These are phyloP conservation scores for Xenopus petersii DNA, from an alignment of 2,797 vertebrate genomes.

Conservation along the genomic window DNA sequence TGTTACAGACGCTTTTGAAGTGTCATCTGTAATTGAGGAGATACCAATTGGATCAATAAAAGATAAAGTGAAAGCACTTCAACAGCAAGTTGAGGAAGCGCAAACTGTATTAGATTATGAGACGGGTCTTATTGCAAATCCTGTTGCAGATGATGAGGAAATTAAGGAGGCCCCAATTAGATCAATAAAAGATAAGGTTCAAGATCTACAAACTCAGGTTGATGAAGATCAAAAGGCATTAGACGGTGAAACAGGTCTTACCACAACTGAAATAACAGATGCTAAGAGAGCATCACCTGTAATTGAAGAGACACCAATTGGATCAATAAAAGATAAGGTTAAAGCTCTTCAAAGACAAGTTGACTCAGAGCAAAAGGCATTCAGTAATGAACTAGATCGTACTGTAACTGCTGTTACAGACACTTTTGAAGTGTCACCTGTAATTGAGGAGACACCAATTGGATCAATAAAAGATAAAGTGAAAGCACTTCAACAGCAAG, in stretches of 20 bases:
- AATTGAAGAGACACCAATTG: slow-evolving; percentile 95
- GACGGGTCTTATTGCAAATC: slow-evolving; percentile 64
- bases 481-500: slow-evolving; percentile 93
- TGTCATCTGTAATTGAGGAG: slow-evolving; percentile 93
- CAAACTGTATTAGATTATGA: slow-evolving; percentile 74
- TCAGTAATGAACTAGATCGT: slow-evolving; percentile 65
- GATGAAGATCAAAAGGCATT: slow-evolving; percentile 87
- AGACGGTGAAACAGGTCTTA: slow-evolving; percentile 66
- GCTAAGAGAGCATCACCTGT: slow-evolving; percentile 87
- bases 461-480: slow-evolving; percentile 76
- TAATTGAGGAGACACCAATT: slow-evolving; percentile 90
- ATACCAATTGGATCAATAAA: slow-evolving; percentile 66
- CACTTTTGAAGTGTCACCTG: slow-evolving; percentile 84
- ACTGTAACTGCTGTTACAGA: slow-evolving; percentile 61
- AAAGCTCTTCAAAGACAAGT: slow-evolving; percentile 96
- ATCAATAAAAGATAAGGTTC: slow-evolving; percentile 97
- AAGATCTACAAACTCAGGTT: slow-evolving; percentile 93
- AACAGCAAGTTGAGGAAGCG: slow-evolving; percentile 92
- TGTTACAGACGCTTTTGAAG: slow-evolving; percentile 69
- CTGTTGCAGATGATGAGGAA: slow-evolving; percentile 68
- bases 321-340: slow-evolving; percentile 97
- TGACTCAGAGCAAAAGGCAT: slow-evolving; percentile 87
- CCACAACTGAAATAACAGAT: slow-evolving; percentile 59
- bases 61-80: slow-evolving; percentile 97
- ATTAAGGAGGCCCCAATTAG: slow-evolving; percentile 97